Percentiles rank a stretch among this genome's conserved stretches.
Evolutionary conservation across 2,797 vertebrate genomes (phyloP).

Genomic region (Todus mexicanus): DNA sequence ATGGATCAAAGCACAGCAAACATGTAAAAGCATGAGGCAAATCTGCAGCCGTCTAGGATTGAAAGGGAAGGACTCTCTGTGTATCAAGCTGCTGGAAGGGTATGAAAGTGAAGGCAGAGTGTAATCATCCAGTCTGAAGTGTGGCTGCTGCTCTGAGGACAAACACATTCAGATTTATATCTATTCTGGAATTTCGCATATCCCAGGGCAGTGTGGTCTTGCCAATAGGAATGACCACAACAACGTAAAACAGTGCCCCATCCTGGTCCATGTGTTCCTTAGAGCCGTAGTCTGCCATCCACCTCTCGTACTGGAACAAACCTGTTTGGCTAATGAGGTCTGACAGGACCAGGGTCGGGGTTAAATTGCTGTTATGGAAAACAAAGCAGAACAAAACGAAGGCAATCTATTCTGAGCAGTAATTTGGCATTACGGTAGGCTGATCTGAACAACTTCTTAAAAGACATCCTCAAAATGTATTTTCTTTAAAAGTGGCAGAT

Average conservation of each 20-base stretch:
- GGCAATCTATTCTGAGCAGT: not conserved
- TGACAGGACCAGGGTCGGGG: not conserved
- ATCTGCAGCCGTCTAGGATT: not conserved
- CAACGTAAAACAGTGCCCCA: not conserved
- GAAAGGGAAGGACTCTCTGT: not conserved
- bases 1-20: not conserved
- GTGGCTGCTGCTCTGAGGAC: not conserved
- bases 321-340: not conserved
- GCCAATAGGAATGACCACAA: not conserved
- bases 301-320: not conserved
- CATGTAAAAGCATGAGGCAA: not conserved
- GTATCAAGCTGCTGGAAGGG: not conserved
- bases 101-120: not conserved
- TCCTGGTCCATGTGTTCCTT: not conserved
- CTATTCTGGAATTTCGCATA: not conserved
- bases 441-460: not conserved
- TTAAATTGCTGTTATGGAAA: not conserved
- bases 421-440: not conserved
- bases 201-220: not conserved
- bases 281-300: not conserved
- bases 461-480: not conserved
- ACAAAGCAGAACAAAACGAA: not conserved
- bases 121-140: not conserved
- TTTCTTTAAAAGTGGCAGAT: not conserved
- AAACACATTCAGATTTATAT: not conserved